Percentiles rank a stretch among this genome's conserved stretches.
phyloP scores from a whole-genome alignment of 1,140 invertebrate species.

The Neomicropteryx cornuta region DNA sequence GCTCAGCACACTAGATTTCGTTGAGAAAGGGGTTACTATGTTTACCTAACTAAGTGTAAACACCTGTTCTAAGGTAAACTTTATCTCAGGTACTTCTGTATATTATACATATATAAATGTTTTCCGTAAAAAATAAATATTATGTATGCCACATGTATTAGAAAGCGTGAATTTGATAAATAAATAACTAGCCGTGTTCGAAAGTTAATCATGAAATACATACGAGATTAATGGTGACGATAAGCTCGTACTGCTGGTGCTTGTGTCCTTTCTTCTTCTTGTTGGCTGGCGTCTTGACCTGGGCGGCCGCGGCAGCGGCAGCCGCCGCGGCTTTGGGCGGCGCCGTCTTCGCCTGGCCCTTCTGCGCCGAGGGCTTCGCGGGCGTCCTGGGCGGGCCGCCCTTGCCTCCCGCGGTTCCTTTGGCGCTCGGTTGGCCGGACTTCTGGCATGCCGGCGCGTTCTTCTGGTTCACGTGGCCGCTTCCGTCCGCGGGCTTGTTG shows the following conservation, averaged over 20 bases:
- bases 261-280: conserved; percentile 70
- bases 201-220: conserved; percentile 35
- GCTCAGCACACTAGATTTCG: too few species aligned
- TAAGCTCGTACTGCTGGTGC: conserved; percentile 69
- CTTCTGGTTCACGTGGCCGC: conserved; percentile 59
- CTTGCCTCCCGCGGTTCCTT: conserved; percentile 32
- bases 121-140: too few species aligned
- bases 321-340: conserved; percentile 43
- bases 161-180: too few species aligned
- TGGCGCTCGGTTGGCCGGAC: conserved; percentile 41
- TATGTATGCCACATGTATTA: too few species aligned
- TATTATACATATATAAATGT: too few species aligned
- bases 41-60: too few species aligned
- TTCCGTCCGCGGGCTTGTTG: conserved; percentile 67
- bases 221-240: conserved; percentile 73
- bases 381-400: conserved; percentile 37
- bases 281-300: conserved; percentile 48
- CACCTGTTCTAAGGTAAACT: too few species aligned
- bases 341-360: conserved; percentile 43
- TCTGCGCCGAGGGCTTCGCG: conserved; percentile 44
- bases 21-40: too few species aligned
- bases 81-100: too few species aligned
- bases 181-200: too few species aligned
- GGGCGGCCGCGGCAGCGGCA: conserved; percentile 32
- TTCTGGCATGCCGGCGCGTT: conserved; percentile 46